Conservation (phyloP, 2,888 invertebrate species). For the Parnassius smintheus region DNA sequence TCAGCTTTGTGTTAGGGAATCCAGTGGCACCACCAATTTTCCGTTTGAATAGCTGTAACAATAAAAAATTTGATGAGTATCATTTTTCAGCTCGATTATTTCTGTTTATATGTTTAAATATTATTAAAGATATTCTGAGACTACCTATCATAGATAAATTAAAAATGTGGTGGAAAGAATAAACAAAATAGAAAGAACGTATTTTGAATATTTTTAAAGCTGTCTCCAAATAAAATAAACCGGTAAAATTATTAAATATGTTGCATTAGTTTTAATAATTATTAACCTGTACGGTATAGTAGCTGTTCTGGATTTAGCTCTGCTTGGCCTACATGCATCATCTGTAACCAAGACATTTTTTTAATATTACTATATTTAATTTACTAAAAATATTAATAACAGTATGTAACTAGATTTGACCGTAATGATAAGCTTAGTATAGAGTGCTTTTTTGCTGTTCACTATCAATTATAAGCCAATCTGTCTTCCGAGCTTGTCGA, state of each 20-base stretch:
- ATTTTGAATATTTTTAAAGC: conserved; percentile 2
- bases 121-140: background rate
- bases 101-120: background rate
- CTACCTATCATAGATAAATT: background rate
- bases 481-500: too few relatives aligned
- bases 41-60: conserved; percentile 80
- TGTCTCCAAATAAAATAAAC: conserved; percentile 18
- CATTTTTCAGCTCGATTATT: background rate
- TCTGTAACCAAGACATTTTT: conserved; percentile 72
- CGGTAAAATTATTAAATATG: conserved; percentile 9
- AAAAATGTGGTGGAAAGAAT: background rate
- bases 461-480: too few relatives aligned
- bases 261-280: conserved; percentile 25
- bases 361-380: background rate
- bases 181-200: background rate
- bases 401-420: too few relatives aligned
- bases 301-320: conserved; percentile 79
- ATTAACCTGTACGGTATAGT: conserved; percentile 79
- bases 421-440: too few relatives aligned
- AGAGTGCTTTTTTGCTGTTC: too few relatives aligned
- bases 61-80: conserved; percentile 42
- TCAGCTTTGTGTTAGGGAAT: conserved; percentile 80
- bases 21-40: conserved; percentile 82
- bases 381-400: background rate
- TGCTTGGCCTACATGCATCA: conserved; percentile 79